Evolutionary conservation across 1,140 invertebrate genomes (phyloP).

Genomic region (Tetraneura akinire): DNA sequence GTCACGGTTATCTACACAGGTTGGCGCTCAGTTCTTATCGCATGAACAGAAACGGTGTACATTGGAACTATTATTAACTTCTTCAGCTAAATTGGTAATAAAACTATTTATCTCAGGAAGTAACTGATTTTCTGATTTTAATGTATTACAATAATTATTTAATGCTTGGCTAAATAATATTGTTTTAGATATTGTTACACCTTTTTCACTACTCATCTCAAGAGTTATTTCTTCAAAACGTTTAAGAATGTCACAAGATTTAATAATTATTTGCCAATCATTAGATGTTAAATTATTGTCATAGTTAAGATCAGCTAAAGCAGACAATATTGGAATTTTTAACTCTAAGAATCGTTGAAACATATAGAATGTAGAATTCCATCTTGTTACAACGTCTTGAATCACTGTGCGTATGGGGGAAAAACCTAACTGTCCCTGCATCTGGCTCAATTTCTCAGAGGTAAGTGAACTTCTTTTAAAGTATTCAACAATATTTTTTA

Average conservation of each 20-base stretch:
- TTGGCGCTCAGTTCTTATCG: too few relatives aligned
- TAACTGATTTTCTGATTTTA: background rate
- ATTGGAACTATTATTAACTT: constrained; percentile 2
- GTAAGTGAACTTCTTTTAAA: constrained; percentile 54
- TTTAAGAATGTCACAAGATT: constrained; percentile 29
- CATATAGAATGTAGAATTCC: constrained; percentile 22
- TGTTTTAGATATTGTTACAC: constrained; percentile 34
- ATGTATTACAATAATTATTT: constrained; percentile 28
- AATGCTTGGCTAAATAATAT: constrained; percentile 40
- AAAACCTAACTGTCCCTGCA: constrained; percentile 26
- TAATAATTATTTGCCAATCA: constrained; percentile 32
- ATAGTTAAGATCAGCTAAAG: constrained; percentile 14
- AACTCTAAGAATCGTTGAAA: background rate
- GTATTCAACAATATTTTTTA: constrained; percentile 55
- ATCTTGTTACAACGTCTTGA: background rate
- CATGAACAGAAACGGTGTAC: too few relatives aligned
- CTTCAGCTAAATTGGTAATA: constrained; percentile 12
- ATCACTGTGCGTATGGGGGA: background rate
- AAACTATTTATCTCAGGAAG: background rate
- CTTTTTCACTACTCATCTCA: constrained; percentile 48
- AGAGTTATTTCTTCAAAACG: constrained; percentile 33
- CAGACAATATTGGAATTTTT: constrained; percentile 2
- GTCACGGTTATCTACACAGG: too few relatives aligned
- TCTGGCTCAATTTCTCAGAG: constrained; percentile 52
- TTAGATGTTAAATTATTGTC: background rate